Evolutionary conservation across 2,113 vertebrate species (phyloP).

Genomic region (Mormyrus lacerda): DNA sequence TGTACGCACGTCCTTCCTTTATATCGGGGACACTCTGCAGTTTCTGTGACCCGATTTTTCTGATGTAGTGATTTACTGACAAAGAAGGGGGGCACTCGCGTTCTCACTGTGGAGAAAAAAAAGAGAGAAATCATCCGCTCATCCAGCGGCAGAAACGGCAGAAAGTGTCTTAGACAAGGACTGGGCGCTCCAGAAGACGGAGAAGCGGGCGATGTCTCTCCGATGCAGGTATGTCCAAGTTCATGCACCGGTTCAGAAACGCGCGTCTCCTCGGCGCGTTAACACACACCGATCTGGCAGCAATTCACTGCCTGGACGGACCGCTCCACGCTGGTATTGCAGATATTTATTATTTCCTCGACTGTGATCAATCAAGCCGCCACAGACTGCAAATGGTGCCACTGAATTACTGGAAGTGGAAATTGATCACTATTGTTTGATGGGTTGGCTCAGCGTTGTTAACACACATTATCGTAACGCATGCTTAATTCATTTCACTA

Average conservation of each 20-base stretch:
- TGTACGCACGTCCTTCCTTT: slow-evolving; percentile 12
- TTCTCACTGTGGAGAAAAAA: slow-evolving; percentile 47
- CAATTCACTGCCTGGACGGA: neutral
- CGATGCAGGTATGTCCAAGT: slow-evolving; percentile 65
- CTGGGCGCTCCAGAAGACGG: slow-evolving; percentile 56
- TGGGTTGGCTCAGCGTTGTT: neutral
- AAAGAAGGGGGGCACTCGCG: slow-evolving; percentile 72
- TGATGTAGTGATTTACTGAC: slow-evolving; percentile 60
- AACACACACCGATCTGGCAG: neutral
- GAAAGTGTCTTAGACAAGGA: slow-evolving; percentile 52
- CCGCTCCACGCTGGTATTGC: neutral
- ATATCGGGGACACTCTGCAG: slow-evolving; percentile 32
- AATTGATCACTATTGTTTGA: neutral
- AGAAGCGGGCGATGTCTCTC: slow-evolving; percentile 51
- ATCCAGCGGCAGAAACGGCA: slow-evolving; percentile 28
- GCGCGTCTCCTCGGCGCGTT: neutral
- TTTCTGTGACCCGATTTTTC: slow-evolving; percentile 63
- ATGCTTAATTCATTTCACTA: neutral
- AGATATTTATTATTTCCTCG: neutral
- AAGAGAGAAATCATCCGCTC: slow-evolving; percentile 27
- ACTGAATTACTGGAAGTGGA: neutral
- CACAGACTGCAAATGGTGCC: neutral
- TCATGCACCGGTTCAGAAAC: slow-evolving; percentile 25
- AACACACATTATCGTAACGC: neutral
- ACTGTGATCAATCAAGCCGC: slow-evolving; percentile 10